Conservation (phyloP, 2,113 vertebrate genomes). For the Poeciliopsis occidentalis region DNA sequence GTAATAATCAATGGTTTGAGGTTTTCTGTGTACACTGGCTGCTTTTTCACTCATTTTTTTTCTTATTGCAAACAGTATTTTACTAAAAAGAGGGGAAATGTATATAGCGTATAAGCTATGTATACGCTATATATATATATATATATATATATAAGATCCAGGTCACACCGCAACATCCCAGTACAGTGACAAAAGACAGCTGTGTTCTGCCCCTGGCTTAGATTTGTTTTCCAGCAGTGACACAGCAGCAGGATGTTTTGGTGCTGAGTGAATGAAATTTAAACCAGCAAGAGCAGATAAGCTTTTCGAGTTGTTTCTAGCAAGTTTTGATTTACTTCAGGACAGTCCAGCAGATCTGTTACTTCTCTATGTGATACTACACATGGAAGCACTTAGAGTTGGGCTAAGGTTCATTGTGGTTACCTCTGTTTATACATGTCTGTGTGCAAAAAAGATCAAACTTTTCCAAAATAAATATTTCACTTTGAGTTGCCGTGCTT, state of each 20-base stretch:
- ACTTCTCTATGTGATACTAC: constrained; percentile 39
- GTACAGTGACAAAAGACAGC: neutral
- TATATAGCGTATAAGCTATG: no score
- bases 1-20: no score
- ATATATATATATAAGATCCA: no score
- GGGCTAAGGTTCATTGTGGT: constrained; percentile 34
- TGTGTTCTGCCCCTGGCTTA: neutral
- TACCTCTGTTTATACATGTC: constrained; percentile 40
- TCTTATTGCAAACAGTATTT: neutral
- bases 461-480: constrained; percentile 58
- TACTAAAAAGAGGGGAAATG: neutral
- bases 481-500: constrained; percentile 21
- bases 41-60: no score
- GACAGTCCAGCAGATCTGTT: constrained; percentile 13
- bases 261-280: constrained; percentile 8
- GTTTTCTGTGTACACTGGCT: neutral
- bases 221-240: neutral
- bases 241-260: neutral
- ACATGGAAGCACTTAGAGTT: constrained; percentile 62
- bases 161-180: neutral
- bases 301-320: constrained; percentile 15
- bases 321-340: constrained; percentile 12
- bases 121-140: no score
- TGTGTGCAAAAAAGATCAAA: constrained; percentile 8
- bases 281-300: neutral